Evolutionary conservation across 2,797 vertebrate species (phyloP), one percentile per base, ranked within the genome.

Genomic region (Sibirionetta formosa): DNA sequence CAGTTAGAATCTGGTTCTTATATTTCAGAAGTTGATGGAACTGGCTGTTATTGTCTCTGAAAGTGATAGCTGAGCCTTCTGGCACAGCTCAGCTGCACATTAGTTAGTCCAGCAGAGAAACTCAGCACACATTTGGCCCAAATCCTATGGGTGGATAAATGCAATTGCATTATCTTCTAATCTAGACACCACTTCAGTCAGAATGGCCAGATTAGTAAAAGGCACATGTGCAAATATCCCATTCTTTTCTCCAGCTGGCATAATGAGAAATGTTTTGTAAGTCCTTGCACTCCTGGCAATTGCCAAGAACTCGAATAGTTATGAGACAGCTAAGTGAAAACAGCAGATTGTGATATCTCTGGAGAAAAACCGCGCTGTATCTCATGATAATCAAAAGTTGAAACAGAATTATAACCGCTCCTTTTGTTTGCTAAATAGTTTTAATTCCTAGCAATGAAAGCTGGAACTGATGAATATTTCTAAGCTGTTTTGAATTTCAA

Each of bases 121-220:
- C 63, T 78, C 61, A n/a, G 81, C 86, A 73, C 36, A 64, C 54
- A n/a, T 38, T 95, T 95, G 93, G 91, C 84, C 0, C 12, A 50
- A 86, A 1, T 72, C 82, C 72, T 76, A 40, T 7, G 22, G 46
- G 63, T 23, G 53, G 93, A 90, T 86, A 94, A 96, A 71, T 13
- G 46, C 87, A 94, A 91, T 31, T 86, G 84, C 95, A 85, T 92
- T 93, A 86, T 83, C 90, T 90, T 88, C 90, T 92, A 78, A 96
- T 94, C 86, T 80, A 94, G 82, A 95, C 75, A 78, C 46, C 50
- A 4, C 70, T 94, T 88, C 69, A 95, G 78, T 72, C 76, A 82
- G 71, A 90, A 90, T 24, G 65, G 73, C 50, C 65, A 83, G 83
- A 70, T 60, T 33, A 94, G 88, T 63, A 66, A 90, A 87, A 88